phyloP scores from a whole-genome alignment of 2,888 invertebrate species.

The Emmelina monodactyla region DNA sequence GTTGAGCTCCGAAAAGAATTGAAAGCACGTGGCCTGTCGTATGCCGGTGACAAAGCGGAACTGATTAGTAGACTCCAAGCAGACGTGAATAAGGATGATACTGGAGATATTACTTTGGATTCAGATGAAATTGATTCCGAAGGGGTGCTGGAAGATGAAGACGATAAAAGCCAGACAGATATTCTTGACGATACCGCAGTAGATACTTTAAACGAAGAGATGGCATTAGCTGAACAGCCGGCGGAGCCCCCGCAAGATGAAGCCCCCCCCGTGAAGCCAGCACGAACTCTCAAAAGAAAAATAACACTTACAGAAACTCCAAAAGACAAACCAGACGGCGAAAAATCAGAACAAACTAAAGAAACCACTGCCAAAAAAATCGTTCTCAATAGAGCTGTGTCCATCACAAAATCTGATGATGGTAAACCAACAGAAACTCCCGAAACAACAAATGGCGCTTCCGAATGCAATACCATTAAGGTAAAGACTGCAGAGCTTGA shows the following conservation, averaged over 20 bases:
- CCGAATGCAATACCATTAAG: constrained; percentile 27
- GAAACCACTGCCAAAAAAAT: constrained; percentile 68
- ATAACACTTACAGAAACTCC: constrained; percentile 25
- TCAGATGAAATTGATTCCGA: constrained; percentile 63
- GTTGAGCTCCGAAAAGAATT: constrained; percentile 85
- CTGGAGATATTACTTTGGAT: constrained; percentile 43
- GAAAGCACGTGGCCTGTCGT: constrained; percentile 77
- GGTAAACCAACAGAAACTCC: constrained; percentile 24
- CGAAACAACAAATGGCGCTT: constrained; percentile 19
- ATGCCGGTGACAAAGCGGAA: constrained; percentile 83
- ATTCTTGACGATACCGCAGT: constrained; percentile 44
- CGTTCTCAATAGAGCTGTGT: constrained; percentile 63
- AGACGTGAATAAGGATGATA: constrained; percentile 55
- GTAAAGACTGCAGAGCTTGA: constrained; percentile 45
- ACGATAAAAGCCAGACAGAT: constrained; percentile 53
- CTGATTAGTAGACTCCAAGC: constrained; percentile 77
- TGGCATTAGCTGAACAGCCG: constrained; percentile 36
- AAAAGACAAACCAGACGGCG: constrained; percentile 27
- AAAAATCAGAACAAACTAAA: constrained; percentile 29
- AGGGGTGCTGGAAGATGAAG: constrained; percentile 61
- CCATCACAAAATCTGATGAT: constrained; percentile 24
- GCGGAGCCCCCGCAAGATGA: constrained; percentile 7
- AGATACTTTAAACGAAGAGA: constrained; percentile 46
- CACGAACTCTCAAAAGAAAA: constrained; percentile 41
- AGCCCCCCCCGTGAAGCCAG: constrained; percentile 28